Evolutionary conservation across 2,797 vertebrate genomes (phyloP).

Genomic region (Cryptoblepharus egeriae): DNA sequence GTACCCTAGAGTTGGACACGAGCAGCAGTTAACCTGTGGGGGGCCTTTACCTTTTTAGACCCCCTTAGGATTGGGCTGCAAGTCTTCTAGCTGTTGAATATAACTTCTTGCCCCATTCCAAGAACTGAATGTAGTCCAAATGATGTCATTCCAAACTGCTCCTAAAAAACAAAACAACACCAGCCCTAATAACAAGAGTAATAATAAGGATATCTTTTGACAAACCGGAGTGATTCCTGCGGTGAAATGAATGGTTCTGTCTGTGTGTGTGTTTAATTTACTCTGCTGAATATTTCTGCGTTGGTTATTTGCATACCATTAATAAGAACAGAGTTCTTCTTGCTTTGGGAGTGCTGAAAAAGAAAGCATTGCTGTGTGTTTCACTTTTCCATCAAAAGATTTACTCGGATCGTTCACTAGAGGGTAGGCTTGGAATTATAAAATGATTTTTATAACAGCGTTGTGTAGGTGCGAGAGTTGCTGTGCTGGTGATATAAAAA

Average conservation of each 20-base stretch:
- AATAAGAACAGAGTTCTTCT: conserved; percentile 21
- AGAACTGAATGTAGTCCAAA: too few relatives aligned
- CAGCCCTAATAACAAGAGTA: neutral
- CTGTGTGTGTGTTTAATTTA: neutral
- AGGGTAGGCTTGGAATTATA: conserved; percentile 71
- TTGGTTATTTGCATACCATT: conserved; percentile 24
- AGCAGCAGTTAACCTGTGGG: too few relatives aligned
- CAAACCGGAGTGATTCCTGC: conserved; percentile 15
- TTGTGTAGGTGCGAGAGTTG: neutral
- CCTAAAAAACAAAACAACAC: conserved; percentile 29
- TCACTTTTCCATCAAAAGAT: conserved; percentile 33
- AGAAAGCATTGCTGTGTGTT: conserved; percentile 17
- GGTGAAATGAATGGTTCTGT: conserved; percentile 17
- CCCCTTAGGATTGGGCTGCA: too few relatives aligned
- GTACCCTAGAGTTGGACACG: too few relatives aligned
- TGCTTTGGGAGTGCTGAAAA: conserved; percentile 17
- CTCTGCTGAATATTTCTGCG: conserved; percentile 11
- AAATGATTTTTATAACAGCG: conserved; percentile 10
- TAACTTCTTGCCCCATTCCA: too few relatives aligned
- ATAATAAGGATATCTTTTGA: conserved; percentile 14
- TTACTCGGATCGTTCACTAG: conserved; percentile 69
- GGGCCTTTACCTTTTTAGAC: too few relatives aligned
- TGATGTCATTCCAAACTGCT: conserved; percentile 33
- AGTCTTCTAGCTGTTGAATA: too few relatives aligned
- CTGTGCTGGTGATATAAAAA: conserved; percentile 15